Conservation (phyloP, 2,888 invertebrate genomes). For the Steinernema scapterisci region DNA sequence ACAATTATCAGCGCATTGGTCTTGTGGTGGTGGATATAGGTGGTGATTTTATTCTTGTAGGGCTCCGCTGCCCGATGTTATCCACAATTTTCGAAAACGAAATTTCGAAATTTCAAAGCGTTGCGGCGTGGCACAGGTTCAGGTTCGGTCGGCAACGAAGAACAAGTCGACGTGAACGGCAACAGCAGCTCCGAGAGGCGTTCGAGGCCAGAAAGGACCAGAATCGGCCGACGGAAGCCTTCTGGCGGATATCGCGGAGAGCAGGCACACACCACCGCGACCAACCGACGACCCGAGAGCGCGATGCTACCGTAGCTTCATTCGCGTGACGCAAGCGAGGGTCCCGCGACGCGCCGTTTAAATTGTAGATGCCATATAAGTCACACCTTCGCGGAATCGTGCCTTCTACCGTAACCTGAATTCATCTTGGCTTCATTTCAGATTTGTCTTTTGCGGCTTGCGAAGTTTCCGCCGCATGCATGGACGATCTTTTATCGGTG, state of each 20-base stretch:
- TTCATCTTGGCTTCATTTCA: neutral
- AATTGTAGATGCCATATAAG: constrained; percentile 14
- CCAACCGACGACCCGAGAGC: neutral
- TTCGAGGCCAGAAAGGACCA: too few species aligned
- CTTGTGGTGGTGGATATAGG: neutral
- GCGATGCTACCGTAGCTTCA: neutral
- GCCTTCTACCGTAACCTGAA: neutral
- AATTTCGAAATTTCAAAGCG: neutral
- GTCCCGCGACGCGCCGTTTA: constrained; percentile 2
- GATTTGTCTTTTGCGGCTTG: neutral
- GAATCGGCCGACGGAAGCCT: neutral
- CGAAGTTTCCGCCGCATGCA: constrained; percentile 3
- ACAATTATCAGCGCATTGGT: constrained; percentile 15
- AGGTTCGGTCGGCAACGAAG: too few species aligned
- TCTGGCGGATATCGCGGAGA: neutral
- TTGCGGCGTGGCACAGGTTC: neutral
- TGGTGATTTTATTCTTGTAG: constrained; percentile 3
- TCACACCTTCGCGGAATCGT: neutral
- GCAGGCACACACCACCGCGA: neutral
- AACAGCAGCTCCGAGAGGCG: too few species aligned
- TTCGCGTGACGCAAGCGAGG: constrained; percentile 1
- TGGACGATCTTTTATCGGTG: constrained; percentile 20
- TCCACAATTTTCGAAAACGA: neutral
- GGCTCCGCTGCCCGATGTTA: neutral
- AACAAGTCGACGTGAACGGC: neutral